Evolutionary conservation across 2,888 invertebrate genomes (phyloP), one percentile per base, ranked within the genome.

Genomic region (Drosophila cognata): DNA sequence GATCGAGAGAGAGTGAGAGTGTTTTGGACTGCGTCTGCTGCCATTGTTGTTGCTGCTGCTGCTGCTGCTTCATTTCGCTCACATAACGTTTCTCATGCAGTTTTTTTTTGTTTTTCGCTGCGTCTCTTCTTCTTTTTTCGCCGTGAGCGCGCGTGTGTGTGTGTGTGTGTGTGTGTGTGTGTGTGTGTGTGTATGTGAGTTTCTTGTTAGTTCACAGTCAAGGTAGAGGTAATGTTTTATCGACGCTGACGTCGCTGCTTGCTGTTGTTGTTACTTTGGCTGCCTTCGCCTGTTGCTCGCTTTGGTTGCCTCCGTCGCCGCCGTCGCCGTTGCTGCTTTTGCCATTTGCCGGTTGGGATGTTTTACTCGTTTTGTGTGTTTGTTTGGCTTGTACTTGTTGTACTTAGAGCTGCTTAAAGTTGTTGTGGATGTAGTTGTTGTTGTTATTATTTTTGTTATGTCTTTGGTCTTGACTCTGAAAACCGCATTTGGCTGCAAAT

Each of bases 221-320:
- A 93, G 93, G 93, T 93, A 92, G 92, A 92, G 92, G 92, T 92
- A 92, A 88, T 81, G 83, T 73, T 77, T 84, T 82, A 76, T 78
- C 75, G 65, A 76, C 74, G 65, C 71, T 70, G 59, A 48, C 66
- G 65, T 59, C 69, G 73, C 38, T 59, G 59, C 38, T 41, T 60
- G 53, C 46, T 65, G 67, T 43, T 70, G 69, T 55, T 67, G 71
- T 35, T 61, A 64, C 36, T 84, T 73, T 41, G 71, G 70, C 48
- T 75, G 68, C 52, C 59, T 63, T 66, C 62, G 78, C 77, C 79
- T 79, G 82, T 76, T 77, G 69, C 79, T 72, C 53, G 70, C 53
- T 74, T 67, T 67, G 65, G 60, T 41, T 41, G 56, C 53, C 41
- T n/a, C 29, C 38, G 56, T 56, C 2, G 67, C 6, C 67, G 66